phyloP scores from a whole-genome alignment of 2,113 vertebrate genomes.

The Anolis sagrei region DNA sequence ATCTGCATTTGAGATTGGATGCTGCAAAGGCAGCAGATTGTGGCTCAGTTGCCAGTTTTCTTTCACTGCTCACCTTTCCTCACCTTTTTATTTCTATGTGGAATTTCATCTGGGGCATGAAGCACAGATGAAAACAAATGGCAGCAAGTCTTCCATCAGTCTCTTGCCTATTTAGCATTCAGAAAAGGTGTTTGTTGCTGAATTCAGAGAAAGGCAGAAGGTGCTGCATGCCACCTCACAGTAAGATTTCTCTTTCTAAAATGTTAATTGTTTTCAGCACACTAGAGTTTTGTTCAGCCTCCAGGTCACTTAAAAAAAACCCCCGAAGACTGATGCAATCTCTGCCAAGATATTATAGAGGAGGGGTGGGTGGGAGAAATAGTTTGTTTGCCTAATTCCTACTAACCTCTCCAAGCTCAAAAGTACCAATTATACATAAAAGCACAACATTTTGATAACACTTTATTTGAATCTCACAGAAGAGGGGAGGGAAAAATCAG shows the following conservation, averaged over 20 bases:
- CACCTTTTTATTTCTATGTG: conserved; percentile 28
- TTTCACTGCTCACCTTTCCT: conserved; percentile 45
- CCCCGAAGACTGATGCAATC: conserved; percentile 46
- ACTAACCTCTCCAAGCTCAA: conserved; percentile 62
- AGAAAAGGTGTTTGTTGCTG: conserved; percentile 38
- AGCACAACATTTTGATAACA: conserved; percentile 62
- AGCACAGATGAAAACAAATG: conserved; percentile 42
- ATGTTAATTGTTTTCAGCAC: conserved; percentile 51
- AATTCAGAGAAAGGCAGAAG: conserved; percentile 32
- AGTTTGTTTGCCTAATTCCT: conserved; percentile 61
- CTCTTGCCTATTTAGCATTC: conserved; percentile 23
- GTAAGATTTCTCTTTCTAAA: conserved; percentile 35
- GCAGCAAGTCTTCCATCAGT: conserved; percentile 8
- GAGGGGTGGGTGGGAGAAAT: neutral
- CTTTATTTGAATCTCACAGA: conserved; percentile 69
- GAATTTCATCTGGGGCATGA: conserved; percentile 36
- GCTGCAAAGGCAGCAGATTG: conserved; percentile 18
- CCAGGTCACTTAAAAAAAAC: neutral
- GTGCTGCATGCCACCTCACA: conserved; percentile 18
- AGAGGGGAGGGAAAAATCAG: conserved; percentile 66
- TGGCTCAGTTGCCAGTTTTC: conserved; percentile 28
- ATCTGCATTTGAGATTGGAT: neutral
- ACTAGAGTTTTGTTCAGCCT: conserved; percentile 30
- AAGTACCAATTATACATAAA: conserved; percentile 56
- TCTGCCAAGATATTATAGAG: conserved; percentile 37